Evolutionary conservation across 2,888 invertebrate species (phyloP).

Genomic region (Drosophila siamana): DNA sequence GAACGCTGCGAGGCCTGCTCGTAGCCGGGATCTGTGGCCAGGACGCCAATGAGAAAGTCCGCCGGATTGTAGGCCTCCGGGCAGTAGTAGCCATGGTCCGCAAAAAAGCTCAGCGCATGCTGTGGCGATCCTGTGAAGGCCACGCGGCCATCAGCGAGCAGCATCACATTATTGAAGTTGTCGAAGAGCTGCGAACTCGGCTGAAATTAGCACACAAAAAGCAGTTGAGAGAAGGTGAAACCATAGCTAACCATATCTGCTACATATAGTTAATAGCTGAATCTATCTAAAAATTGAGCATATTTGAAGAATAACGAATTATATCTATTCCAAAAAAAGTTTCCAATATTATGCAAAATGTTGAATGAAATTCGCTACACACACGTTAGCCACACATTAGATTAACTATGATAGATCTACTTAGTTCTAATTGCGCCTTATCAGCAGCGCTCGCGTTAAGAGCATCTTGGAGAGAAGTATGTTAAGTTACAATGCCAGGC

Average conservation of each 20-base stretch:
- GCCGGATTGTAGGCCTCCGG: constrained; percentile 95
- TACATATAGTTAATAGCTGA: no score
- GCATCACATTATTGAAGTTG: constrained; percentile 92
- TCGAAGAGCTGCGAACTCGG: constrained; percentile 95
- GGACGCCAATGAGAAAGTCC: constrained; percentile 93
- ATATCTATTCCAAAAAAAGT: no score
- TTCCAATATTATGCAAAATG: no score
- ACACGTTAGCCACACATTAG: neutral
- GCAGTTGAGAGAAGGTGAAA: neutral
- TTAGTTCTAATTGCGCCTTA: constrained; percentile 24
- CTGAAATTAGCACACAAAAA: constrained; percentile 83
- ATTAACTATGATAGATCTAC: constrained; percentile 1
- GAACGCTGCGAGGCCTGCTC: constrained; percentile 90
- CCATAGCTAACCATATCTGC: no score
- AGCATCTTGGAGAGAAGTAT: constrained; percentile 3
- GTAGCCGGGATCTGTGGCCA: constrained; percentile 92
- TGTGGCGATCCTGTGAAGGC: constrained; percentile 92
- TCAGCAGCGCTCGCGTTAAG: constrained; percentile 40
- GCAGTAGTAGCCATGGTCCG: constrained; percentile 91
- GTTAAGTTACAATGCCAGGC: constrained; percentile 10
- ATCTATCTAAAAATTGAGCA: no score
- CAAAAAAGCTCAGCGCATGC: constrained; percentile 89
- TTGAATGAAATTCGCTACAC: constrained; percentile 49
- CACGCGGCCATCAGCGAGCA: constrained; percentile 94
- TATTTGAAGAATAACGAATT: no score